Percentiles rank a stretch among this genome's conserved stretches.
phyloP scores from a whole-genome alignment of 2,888 invertebrate genomes.

The Pinctada fucata region DNA sequence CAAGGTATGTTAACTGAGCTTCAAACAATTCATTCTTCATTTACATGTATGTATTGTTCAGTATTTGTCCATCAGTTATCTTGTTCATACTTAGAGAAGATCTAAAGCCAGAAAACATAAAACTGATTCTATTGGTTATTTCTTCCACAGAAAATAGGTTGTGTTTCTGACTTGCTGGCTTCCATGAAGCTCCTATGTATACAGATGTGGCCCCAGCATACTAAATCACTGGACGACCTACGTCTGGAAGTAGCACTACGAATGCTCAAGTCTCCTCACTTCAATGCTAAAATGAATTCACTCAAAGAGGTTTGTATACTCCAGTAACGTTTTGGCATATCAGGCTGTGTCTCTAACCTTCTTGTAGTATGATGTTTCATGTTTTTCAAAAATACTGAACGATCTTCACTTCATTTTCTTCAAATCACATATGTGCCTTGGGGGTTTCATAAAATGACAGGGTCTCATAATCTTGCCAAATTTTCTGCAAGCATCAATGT shows the following conservation, averaged over 20 bases:
- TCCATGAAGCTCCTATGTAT: constrained; percentile 77
- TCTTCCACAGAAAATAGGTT: constrained; percentile 73
- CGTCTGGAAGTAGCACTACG: constrained; percentile 75
- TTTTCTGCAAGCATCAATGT: no score
- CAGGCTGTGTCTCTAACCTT: no score
- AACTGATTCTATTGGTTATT: constrained; percentile 8
- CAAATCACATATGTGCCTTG: no score
- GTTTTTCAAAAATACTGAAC: no score
- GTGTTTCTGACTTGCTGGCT: constrained; percentile 76
- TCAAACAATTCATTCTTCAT: no score
- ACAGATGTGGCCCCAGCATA: constrained; percentile 76
- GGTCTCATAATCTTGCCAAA: no score
- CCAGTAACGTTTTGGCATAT: no score
- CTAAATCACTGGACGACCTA: constrained; percentile 75
- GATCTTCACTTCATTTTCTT: no score
- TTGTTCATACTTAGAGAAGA: neutral
- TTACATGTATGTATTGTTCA: no score
- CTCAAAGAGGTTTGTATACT: constrained; percentile 77
- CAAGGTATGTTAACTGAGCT: constrained; percentile 69
- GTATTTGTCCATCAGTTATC: neutral
- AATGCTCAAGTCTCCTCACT: constrained; percentile 79
- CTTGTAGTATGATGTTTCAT: no score
- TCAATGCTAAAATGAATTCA: constrained; percentile 79
- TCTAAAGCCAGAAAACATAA: neutral
- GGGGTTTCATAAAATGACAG: no score